Percentiles rank a stretch among this genome's conserved stretches.
phyloP scores from a whole-genome alignment of 1,140 invertebrate species.

The Papilio aristodemus region DNA sequence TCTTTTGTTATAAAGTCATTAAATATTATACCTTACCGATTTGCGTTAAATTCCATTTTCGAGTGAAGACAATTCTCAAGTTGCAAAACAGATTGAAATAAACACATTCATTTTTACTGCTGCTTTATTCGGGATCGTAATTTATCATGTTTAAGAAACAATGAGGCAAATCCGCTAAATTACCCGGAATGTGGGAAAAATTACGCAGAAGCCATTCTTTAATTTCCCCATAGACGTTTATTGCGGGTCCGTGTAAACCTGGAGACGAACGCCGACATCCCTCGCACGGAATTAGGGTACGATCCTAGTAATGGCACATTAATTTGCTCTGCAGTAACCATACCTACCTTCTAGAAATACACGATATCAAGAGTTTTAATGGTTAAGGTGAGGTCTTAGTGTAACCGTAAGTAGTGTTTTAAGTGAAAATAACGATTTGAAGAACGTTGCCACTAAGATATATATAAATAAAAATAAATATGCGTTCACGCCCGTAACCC shows the following conservation, averaged over 20 bases:
- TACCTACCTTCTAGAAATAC: neutral
- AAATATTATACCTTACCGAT: too few species aligned
- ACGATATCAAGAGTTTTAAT: too few species aligned
- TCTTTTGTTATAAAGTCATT: too few species aligned
- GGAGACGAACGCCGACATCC: slow-evolving; percentile 33
- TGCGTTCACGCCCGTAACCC: too few species aligned
- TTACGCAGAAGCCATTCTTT: slow-evolving; percentile 28
- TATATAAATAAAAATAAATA: too few species aligned
- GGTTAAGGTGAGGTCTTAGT: too few species aligned
- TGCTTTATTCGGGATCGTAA: neutral
- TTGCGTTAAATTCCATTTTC: too few species aligned
- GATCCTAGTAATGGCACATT: slow-evolving; percentile 35
- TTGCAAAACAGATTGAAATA: slow-evolving; percentile 8
- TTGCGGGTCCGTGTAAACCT: slow-evolving; percentile 29
- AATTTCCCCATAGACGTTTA: slow-evolving; percentile 38
- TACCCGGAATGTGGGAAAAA: slow-evolving; percentile 18
- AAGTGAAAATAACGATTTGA: too few species aligned
- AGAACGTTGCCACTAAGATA: too few species aligned
- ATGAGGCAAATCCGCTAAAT: slow-evolving; percentile 15
- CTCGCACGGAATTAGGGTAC: slow-evolving; percentile 34
- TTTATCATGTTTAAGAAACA: slow-evolving; percentile 22
- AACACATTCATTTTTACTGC: neutral
- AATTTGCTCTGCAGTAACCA: slow-evolving; percentile 27
- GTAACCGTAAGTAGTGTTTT: too few species aligned
- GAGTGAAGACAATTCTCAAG: neutral